Conservation (phyloP, 2,797 vertebrate genomes). For the Triplophysa yarkandensis region DNA sequence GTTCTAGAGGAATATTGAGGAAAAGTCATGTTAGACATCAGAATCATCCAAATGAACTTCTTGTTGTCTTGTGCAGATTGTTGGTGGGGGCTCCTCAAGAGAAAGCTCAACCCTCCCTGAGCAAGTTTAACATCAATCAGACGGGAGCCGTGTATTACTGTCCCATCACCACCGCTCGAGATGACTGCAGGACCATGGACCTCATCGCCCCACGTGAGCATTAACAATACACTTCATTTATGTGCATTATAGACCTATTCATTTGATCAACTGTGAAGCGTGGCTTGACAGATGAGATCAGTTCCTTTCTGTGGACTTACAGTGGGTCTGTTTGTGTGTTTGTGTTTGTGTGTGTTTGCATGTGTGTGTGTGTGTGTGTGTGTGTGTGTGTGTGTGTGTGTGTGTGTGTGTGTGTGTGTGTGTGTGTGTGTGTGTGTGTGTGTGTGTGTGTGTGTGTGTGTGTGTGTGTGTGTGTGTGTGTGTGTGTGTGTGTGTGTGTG, state of each 20-base stretch:
- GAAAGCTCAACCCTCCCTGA: conserved; percentile 64
- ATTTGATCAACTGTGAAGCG: background rate
- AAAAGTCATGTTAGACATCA: no score
- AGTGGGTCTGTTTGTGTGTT: background rate
- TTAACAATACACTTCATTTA: background rate
- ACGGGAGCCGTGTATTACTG: conserved; percentile 90
- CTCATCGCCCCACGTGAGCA: conserved; percentile 81
- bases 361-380: no score
- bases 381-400: no score
- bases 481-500: no score
- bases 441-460: no score
- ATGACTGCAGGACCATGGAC: conserved; percentile 85
- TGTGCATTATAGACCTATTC: background rate
- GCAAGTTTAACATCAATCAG: conserved; percentile 74
- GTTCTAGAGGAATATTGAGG: no score
- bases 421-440: no score
- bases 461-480: no score
- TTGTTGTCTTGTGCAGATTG: conserved; percentile 72
- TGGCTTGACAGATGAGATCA: background rate
- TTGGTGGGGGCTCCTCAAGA: conserved; percentile 88
- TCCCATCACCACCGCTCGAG: conserved; percentile 72
- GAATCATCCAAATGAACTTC: conserved; percentile 18
- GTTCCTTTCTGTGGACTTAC: background rate
- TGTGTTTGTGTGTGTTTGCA: no score
- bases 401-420: no score